Base-by-base conservation (phyloP, 1,140 invertebrate genomes). In the Drosophila triauraria region DNA sequence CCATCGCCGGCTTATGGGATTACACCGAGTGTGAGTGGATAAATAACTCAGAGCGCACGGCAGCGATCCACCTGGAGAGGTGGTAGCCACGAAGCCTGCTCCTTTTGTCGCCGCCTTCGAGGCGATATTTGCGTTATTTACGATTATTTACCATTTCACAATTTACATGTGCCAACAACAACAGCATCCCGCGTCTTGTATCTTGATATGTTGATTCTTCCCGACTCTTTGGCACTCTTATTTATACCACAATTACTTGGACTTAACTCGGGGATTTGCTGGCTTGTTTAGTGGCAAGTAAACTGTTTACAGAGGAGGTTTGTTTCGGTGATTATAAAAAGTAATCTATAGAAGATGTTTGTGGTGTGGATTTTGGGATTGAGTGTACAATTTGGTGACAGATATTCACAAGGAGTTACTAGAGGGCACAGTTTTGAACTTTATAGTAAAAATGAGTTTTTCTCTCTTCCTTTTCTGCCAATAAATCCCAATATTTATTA, bases 91-190 rank as follows among this genome's bases (percentile, higher is more conserved):
- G n/a, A 38, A 20, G 38, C 4, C 43, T 59, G 50, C 63, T 80
- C 65, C 75, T 74, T 85, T 82, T 90, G 85, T 90, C 85, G 78
- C 85, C 85, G 75, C 75, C 83, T 71, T 79, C 53, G 64, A 58
- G 85, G 85, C 85, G 81, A 90, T 90, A 90, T 90, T 90, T 85
- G 82, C 85, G 85, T 90, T 90, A 90, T 90, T 90, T 90, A 90
- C 85, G 85, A 90, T 90, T 87, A 90, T 90, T 90, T 90, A 90
- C 85, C 84, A 90, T 90, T 90, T 72, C 84, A 79, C 83, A 90
- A 90, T 90, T 80, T 90, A 85, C 85, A 90, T 90, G 85, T 78
- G 75, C 59, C 85, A 60, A 13, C 69, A 17, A 40, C 53, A 61
- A 83, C 84, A 61, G 80, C 84, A 87, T 71, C 76, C 77, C 74